A percentile compares a stretch with the other conserved stretches of the same genome.
These are phyloP conservation scores for Anguilla marmorata DNA, from an alignment of 2,797 vertebrate species.

Conservation along the genomic window DNA sequence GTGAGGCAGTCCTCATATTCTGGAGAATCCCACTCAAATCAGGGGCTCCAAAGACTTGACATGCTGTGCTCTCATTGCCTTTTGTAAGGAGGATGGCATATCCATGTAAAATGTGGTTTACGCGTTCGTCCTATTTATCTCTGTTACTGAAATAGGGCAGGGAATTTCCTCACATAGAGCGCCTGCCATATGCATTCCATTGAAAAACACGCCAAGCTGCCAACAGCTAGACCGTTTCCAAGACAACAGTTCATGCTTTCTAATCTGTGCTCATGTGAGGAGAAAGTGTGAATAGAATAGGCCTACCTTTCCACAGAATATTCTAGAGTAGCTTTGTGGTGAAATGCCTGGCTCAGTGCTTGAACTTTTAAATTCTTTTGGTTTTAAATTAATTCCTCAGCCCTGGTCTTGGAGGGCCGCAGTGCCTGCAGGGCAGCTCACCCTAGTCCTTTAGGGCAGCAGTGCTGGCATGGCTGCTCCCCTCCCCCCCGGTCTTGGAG, in stretches of 20 bases:
- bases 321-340: neutral
- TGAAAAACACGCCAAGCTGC: slow-evolving; percentile 12
- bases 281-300: neutral
- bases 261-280: neutral
- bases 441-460: neutral
- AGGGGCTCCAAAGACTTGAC: neutral
- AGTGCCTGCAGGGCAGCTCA: neutral
- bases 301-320: neutral
- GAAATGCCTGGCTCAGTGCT: neutral
- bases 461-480: neutral
- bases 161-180: neutral
- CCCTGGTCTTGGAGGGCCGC: neutral
- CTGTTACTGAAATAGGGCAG: slow-evolving; percentile 1
- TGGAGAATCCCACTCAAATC: neutral
- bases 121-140: neutral
- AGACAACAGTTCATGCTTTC: slow-evolving; percentile 12
- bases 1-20: neutral
- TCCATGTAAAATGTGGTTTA: neutral
- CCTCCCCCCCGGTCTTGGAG: neutral
- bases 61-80: neutral
- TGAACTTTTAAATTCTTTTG: neutral
- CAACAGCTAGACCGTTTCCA: neutral
- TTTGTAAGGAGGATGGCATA: neutral
- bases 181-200: neutral
- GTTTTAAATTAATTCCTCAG: neutral